phyloP scores from a whole-genome alignment of 2,113 vertebrate genomes.

The Montifringilla adamsi region DNA sequence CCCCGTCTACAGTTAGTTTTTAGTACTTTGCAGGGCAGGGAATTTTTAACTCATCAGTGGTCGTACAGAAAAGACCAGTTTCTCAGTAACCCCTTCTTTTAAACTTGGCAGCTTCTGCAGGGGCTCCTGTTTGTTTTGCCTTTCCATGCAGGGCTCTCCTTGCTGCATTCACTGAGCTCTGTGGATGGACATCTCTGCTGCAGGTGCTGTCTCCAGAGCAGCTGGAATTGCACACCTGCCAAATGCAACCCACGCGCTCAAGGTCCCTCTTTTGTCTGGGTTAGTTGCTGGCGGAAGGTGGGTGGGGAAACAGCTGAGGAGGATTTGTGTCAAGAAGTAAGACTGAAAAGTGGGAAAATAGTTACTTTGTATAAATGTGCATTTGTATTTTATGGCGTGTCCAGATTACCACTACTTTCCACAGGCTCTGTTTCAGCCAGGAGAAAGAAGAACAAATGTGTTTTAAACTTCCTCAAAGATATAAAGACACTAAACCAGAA shows the following conservation, averaged over 20 bases:
- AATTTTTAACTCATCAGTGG: neutral
- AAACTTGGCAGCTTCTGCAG: neutral
- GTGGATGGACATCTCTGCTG: accelerated
- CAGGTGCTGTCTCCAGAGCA: neutral
- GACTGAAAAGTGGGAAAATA: neutral
- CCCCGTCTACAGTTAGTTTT: neutral
- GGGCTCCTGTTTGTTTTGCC: neutral
- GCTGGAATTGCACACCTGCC: neutral
- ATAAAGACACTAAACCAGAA: neutral
- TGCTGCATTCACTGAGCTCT: neutral
- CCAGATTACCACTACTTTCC: neutral
- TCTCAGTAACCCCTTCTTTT: neutral
- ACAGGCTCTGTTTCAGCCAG: neutral
- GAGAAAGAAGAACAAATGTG: neutral
- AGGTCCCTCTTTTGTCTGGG: neutral
- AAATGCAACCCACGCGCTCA: neutral
- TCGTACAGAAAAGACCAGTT: neutral
- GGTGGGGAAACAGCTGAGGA: neutral
- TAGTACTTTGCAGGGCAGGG: neutral
- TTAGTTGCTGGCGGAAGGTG: neutral
- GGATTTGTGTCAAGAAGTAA: neutral
- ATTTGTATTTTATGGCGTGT: neutral
- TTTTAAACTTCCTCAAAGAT: neutral
- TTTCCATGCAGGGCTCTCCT: neutral
- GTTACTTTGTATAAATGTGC: neutral